Percentiles rank a stretch among this genome's conserved stretches.
phyloP scores from a whole-genome alignment of 1,140 invertebrate species.

The Caenorhabditis briggsae region DNA sequence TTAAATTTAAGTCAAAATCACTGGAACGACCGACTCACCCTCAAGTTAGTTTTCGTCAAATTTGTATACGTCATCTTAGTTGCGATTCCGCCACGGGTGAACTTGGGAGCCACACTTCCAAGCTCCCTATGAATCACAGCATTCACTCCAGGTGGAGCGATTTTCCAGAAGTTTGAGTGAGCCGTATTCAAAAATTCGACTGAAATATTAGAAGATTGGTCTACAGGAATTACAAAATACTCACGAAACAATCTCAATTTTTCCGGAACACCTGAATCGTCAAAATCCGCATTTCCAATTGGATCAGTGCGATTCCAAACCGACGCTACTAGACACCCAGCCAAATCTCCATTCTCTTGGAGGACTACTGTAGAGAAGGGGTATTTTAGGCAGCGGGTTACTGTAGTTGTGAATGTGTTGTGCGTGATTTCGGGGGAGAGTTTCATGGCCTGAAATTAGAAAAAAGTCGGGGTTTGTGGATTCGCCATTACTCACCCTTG shows the following conservation, averaged over 20 bases:
- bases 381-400: conserved; percentile 9
- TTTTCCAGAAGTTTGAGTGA: conserved; percentile 41
- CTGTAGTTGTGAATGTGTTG: not conserved
- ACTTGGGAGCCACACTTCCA: conserved; percentile 21
- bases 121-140: conserved; percentile 33
- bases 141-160: not conserved
- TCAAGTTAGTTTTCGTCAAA: conserved; percentile 12
- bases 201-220: not conserved
- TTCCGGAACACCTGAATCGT: not conserved
- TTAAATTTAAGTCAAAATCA: not conserved
- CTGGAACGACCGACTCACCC: not conserved
- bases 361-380: conserved; percentile 42
- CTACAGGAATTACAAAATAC: not conserved
- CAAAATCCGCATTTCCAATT: conserved; percentile 7
- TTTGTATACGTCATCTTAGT: not conserved
- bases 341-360: conserved; percentile 9
- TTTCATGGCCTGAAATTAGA: not conserved
- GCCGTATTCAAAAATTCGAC: not conserved
- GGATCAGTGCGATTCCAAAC: conserved; percentile 32
- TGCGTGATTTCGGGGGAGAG: not conserved
- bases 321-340: not conserved
- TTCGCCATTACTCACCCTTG: not conserved
- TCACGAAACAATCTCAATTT: conserved; percentile 17
- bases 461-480: not conserved
- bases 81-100: conserved; percentile 8